Base-by-base conservation (phyloP, 2,797 vertebrate species). In the Pseudocheirus occidentalis region DNA sequence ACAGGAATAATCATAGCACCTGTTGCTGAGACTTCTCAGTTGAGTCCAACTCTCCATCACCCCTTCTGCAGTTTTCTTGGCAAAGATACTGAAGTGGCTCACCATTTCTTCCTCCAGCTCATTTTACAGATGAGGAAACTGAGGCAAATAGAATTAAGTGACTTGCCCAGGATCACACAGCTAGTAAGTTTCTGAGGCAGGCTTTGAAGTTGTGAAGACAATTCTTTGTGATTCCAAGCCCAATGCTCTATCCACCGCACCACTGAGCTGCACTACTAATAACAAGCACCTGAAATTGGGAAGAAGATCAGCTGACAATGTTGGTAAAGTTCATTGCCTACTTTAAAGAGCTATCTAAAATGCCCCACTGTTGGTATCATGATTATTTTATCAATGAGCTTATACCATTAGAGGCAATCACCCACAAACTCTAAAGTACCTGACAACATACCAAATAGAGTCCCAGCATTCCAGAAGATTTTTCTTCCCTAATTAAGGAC, bases 271-370 rank as follows among this genome's bases (percentile, higher is more conserved):
- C 66, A n/a, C 66, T 73, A 16, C 91, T 59, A 59, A 96, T 46
- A 96, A 96, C 94, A 95, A n/a, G 95, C 59, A 91, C 96, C 93
- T 95, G 94, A 54, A 40, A 40, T 73, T 21, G 14, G n/a, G 9
- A n/a, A 21, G 66, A 59, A 59, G 58, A 73, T 62, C 59, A 62
- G 34, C 18, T 24, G 66, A 21, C 66, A 21, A 73, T 5, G 6
- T 21, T 92, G 50, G 10, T 58, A 94, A 93, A 92, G 92, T 59
- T 91, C 95, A 53, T 93, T 94, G 58, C 92, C 95, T 97, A 96
- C 96, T 95, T 90, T 62, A 53, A 92, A 94, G 91, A 92, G 89
- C 91, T 90, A 54, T 28, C 93, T 73, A 93, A 94, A 96, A 52
- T 92, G 21, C 52, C 5, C 21, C 1, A 46, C 27, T 0, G 7